Base-by-base conservation (phyloP, 2,113 vertebrate species). In the Chamaetylas fuelleborni region DNA sequence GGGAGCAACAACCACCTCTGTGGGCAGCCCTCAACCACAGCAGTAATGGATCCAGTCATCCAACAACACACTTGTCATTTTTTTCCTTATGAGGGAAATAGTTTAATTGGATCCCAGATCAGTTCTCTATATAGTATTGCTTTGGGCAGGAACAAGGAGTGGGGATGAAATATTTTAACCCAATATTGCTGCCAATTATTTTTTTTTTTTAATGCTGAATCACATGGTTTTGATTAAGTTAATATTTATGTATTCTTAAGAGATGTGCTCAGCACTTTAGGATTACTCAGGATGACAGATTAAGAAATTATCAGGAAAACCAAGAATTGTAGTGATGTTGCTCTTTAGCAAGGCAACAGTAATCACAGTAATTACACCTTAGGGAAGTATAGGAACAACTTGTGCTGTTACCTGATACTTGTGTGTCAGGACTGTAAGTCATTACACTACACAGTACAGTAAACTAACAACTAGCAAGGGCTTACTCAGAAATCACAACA, bases 31-130 rank as follows among this genome's bases (percentile, higher is more conserved):
- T 65, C 62, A 76, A 26, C 23, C 51, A 48, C 31, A 90, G 28
- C 19, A 86, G 22, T 20, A 50, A 50, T 0, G 0, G 14, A 71
- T 51, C 22, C 29, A 51, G 23, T 19, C 71, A 45, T 20, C 43
- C 40, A 45, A 62, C 19, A 66, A 40, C 13, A 70, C 8, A 6
- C 4, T 28, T 0, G 0, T 2, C 4, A 6, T 38, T 51, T 81
- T 74, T 54, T 54, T 51, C 16, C 40, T 76, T 26, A 53, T 47
- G 6, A 53, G 11, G 7, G 11, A 19, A 71, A 64, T 47, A 66
- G 48, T 76, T 93, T 54, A 62, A 15, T 18, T 56, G 70, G 15
- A 71, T 64, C 20, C 11, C 36, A 51, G 31, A 31, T 65, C 23
- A 20, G 5, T 43, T 76, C 62, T 64, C 14, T 84, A 76, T 34